These are phyloP conservation scores for Nomada goodeniana DNA, from an alignment of 2,888 invertebrate genomes.

Conservation along the genomic window DNA sequence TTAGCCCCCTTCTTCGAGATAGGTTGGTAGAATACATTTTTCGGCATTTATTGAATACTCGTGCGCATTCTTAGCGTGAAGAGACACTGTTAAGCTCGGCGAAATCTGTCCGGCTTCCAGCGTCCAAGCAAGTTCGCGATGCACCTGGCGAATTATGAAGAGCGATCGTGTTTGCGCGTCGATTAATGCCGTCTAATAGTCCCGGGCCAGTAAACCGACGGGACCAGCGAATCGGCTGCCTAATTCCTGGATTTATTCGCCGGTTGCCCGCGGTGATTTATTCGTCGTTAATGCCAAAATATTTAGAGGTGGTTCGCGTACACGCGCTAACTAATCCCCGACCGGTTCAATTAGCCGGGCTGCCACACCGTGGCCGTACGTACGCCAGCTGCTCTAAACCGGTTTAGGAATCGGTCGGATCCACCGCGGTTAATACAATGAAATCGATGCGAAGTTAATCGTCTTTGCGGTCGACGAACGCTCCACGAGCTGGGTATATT, in stretches of 20 bases:
- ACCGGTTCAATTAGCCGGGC: constrained; percentile 73
- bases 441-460: constrained; percentile 75
- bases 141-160: constrained; percentile 43
- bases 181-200: constrained; percentile 55
- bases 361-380: constrained; percentile 51
- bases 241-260: constrained; percentile 71
- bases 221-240: constrained; percentile 44
- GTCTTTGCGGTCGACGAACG: constrained; percentile 45
- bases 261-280: constrained; percentile 65
- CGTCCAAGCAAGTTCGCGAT: background rate
- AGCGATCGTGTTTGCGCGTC: constrained; percentile 38
- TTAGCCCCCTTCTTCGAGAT: too few species aligned
- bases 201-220: background rate
- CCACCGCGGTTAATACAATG: constrained; percentile 68
- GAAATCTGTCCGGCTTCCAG: background rate
- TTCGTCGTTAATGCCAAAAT: constrained; percentile 76
- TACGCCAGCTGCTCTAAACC: constrained; percentile 72
- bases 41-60: too few species aligned
- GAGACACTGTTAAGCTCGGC: too few species aligned
- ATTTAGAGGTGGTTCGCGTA: constrained; percentile 75
- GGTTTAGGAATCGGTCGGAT: constrained; percentile 66
- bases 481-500: background rate
- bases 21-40: too few species aligned
- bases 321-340: constrained; percentile 72
- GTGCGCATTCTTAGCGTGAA: too few species aligned